These are phyloP conservation scores for Cataglyphis cursor DNA, from an alignment of 2,888 invertebrate genomes.

Conservation along the genomic window DNA sequence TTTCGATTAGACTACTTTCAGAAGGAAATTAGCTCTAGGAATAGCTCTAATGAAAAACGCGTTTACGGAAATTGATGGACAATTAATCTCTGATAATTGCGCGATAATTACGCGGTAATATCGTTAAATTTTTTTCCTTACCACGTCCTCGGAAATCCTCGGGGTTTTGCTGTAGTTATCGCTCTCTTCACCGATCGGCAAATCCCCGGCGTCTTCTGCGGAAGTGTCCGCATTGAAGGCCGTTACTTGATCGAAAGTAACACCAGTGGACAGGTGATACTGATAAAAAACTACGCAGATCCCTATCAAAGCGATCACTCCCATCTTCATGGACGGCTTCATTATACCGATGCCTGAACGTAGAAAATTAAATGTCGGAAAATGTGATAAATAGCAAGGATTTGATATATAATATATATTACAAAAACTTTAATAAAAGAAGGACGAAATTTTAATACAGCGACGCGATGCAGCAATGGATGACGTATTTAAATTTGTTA, in stretches of 20 bases:
- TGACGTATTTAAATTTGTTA: neutral
- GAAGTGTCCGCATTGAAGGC: constrained; percentile 78
- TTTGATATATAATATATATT: neutral
- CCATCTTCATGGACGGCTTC: constrained; percentile 90
- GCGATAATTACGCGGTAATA: neutral
- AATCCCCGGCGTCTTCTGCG: constrained; percentile 74
- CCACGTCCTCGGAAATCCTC: constrained; percentile 80
- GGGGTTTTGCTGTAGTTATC: constrained; percentile 73
- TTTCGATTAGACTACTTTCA: too few relatives aligned
- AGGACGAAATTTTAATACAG: neutral
- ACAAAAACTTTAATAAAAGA: neutral
- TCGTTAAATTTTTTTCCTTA: constrained; percentile 53
- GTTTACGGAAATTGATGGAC: neutral
- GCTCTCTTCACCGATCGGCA: constrained; percentile 76
- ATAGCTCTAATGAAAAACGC: neutral
- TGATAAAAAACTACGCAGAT: constrained; percentile 90
- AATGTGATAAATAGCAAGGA: neutral
- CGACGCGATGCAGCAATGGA: neutral
- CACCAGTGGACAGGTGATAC: constrained; percentile 89
- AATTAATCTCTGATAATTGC: constrained; percentile 21
- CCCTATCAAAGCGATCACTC: constrained; percentile 89
- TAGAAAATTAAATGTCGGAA: neutral
- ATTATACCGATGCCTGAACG: constrained; percentile 82
- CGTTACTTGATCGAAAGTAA: constrained; percentile 81
- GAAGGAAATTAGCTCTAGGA: too few relatives aligned